Percentiles rank a stretch among this genome's conserved stretches.
Evolutionary conservation across 2,888 invertebrate genomes (phyloP).

Genomic region (Agrochola macilenta): DNA sequence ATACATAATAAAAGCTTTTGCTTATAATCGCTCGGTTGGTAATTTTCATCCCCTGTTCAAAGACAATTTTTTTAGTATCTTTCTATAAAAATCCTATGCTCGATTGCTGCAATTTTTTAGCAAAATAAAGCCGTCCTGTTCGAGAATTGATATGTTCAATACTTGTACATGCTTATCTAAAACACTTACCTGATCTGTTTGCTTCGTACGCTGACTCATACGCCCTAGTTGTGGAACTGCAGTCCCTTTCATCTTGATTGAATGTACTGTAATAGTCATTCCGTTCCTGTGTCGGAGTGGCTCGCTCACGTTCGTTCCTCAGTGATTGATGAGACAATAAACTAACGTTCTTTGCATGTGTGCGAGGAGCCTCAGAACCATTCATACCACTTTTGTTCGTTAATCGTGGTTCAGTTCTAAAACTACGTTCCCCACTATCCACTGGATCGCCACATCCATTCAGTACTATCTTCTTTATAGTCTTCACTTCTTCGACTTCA

Average conservation of each 20-base stretch:
- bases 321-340: constrained; percentile 65
- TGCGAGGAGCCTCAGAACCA: constrained; percentile 45
- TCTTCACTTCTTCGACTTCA: constrained; percentile 87
- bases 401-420: constrained; percentile 48
- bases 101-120: background rate
- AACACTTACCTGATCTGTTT: constrained; percentile 69
- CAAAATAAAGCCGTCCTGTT: too few species aligned
- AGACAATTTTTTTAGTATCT: background rate
- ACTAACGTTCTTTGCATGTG: constrained; percentile 55
- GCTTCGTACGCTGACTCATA: constrained; percentile 67
- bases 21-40: background rate
- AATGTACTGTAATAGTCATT: constrained; percentile 71
- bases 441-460: constrained; percentile 79
- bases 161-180: constrained; percentile 4
- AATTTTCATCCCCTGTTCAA: background rate
- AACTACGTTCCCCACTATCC: constrained; percentile 58
- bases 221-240: constrained; percentile 61
- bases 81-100: too few species aligned
- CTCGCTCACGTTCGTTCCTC: constrained; percentile 67
- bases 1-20: background rate
- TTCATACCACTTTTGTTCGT: constrained; percentile 43
- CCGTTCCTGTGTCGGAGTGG: constrained; percentile 69
- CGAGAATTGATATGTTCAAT: background rate
- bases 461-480: constrained; percentile 85
- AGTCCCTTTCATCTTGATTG: constrained; percentile 69